Evolutionary conservation across 2,113 vertebrate species (phyloP), one percentile per base, ranked within the genome.

Genomic region (Porphyrio hochstetteri): DNA sequence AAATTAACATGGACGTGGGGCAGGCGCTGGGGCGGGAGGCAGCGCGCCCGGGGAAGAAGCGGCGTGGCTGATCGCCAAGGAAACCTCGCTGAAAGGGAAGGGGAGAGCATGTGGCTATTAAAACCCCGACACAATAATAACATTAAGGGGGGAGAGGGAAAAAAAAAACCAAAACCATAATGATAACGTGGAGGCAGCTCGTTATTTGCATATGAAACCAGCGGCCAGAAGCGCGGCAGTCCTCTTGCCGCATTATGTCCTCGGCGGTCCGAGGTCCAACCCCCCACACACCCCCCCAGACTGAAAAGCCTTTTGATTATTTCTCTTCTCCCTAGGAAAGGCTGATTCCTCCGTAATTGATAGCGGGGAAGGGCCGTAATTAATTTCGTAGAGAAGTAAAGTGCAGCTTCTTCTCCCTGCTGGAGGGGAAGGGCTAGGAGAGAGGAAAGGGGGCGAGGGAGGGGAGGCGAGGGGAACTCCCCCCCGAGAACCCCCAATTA

Each of bases 301-400:
- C 92, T 96, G 97, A 90, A 95, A 96, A 94, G 91, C 79, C 77
- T 92, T 97, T 97, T 96, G 97, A 98, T 97, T 98, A 96, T 94
- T 94, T 96, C 95, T 97, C 95, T 94, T 97, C 67, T 90, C 67
- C 80, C 59, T 82, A 35, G 78, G 86, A 93, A 96, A 91, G 48
- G 67, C 92, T 86, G 95, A 91, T 92, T 90, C 75, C 78, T 72
- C 79, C 88, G 96, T 97, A 98, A 98, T 95, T 95, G 97, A 97
- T 97, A 97, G 93, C 48, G 14, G 72, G 88, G 76, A 86, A 90
- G 64, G 74, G 42, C 78, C 63, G 16, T 79, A 88, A 94, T 90
- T 93, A 92, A 93, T 88, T 85, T 82, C 64, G 35, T 70, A 27
- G n/a, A 23, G 35, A 82, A 82, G 61, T 88, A 90, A 64, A 88